A percentile compares a stretch with the other conserved stretches of the same genome.
Conservation (phyloP, 2,113 vertebrate genomes). For the Muntiacus reevesi region DNA sequence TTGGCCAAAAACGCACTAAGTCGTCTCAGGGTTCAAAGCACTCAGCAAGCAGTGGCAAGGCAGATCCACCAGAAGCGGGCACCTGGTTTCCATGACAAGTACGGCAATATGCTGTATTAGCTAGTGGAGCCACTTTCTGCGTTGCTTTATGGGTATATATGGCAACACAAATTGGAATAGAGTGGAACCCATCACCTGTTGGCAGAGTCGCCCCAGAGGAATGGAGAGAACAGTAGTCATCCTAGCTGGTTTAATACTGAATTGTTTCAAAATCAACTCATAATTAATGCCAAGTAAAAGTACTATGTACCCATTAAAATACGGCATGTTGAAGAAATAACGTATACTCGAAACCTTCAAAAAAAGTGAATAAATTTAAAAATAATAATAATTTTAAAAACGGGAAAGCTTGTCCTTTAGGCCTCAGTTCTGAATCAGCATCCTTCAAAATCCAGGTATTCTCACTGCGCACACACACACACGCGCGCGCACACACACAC, state of each 20-base stretch:
- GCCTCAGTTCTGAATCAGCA: background rate
- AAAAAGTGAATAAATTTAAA: background rate
- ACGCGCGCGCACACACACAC: rapidly evolving
- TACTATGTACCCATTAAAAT: background rate
- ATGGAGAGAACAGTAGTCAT: background rate
- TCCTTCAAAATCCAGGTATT: no score
- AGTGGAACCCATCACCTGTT: background rate
- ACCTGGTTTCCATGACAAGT: background rate
- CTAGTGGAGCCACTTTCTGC: background rate
- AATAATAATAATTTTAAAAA: background rate
- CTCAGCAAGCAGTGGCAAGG: background rate
- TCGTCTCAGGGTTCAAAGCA: background rate
- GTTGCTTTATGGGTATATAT: background rate
- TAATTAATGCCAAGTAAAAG: background rate
- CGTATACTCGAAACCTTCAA: background rate
- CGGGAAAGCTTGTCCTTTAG: background rate
- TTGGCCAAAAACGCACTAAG: background rate
- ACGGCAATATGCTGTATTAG: rapidly evolving
- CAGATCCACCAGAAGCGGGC: background rate
- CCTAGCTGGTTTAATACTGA: background rate
- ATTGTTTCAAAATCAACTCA: background rate
- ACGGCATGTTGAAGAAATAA: background rate
- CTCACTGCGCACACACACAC: rapidly evolving
- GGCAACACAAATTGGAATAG: background rate
- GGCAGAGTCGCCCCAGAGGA: background rate